Conservation (phyloP, 2,797 vertebrate species). For the Prionace glauca region DNA sequence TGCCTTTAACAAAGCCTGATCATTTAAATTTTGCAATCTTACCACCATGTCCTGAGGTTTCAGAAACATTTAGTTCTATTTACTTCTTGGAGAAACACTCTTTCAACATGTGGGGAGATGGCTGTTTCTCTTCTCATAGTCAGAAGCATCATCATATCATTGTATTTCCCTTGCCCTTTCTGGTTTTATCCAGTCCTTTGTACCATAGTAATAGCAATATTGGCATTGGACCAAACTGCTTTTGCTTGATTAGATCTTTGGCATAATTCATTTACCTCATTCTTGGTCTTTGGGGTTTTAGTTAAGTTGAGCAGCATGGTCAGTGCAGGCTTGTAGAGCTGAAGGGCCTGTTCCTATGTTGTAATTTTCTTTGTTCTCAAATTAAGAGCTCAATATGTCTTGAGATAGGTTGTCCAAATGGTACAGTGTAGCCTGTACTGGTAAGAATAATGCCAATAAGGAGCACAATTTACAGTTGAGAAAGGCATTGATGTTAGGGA, state of each 20-base stretch:
- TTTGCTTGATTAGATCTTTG: neutral
- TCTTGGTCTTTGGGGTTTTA: too few relatives aligned
- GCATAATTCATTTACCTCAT: neutral
- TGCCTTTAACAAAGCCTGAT: neutral
- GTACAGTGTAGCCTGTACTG: neutral
- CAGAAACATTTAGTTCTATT: neutral
- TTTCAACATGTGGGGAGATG: neutral
- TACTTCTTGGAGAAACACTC: neutral
- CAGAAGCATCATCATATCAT: neutral
- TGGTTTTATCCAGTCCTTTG: neutral
- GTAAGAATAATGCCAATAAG: neutral
- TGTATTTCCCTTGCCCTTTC: neutral
- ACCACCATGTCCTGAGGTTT: neutral
- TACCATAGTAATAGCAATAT: neutral
- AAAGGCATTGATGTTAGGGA: too few relatives aligned
- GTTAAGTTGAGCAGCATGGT: too few relatives aligned
- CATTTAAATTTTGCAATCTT: neutral
- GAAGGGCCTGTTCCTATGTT: too few relatives aligned
- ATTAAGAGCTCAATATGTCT: neutral
- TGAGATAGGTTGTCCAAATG: neutral
- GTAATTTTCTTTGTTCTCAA: too few relatives aligned
- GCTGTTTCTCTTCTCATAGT: neutral
- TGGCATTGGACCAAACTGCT: neutral
- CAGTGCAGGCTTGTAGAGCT: too few relatives aligned
- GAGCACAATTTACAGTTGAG: neutral